Evolutionary conservation across 1,140 invertebrate genomes (phyloP).

Genomic region (Eupeodes corollae): DNA sequence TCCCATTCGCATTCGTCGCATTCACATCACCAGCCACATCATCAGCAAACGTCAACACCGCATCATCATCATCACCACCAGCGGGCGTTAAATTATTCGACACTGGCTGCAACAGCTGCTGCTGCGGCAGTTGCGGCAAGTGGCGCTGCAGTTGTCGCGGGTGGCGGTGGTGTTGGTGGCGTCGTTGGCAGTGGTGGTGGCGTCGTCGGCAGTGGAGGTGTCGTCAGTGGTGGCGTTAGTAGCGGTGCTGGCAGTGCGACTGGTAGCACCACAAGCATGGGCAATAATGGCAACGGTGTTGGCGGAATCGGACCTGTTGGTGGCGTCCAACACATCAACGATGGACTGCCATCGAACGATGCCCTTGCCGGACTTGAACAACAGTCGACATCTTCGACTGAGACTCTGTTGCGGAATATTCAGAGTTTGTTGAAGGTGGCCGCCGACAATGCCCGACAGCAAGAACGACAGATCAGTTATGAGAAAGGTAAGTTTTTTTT

Average conservation of each 20-base stretch:
- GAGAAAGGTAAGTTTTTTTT: slow-evolving; percentile 70
- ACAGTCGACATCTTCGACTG: slow-evolving; percentile 61
- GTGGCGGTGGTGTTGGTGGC: background rate
- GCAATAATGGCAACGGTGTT: background rate
- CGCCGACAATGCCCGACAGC: slow-evolving; percentile 87
- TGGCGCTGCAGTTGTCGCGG: slow-evolving; percentile 36
- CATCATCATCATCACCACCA: slow-evolving; percentile 46
- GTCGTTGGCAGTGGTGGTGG: too few relatives aligned
- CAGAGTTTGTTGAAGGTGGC: slow-evolving; percentile 90
- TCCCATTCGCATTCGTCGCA: slow-evolving; percentile 10
- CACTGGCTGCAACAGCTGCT: slow-evolving; percentile 45
- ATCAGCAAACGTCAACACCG: slow-evolving; percentile 45
- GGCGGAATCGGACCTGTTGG: slow-evolving; percentile 8
- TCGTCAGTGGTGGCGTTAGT: background rate
- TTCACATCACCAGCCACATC: slow-evolving; percentile 37
- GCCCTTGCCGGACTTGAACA: slow-evolving; percentile 36
- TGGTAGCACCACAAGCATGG: slow-evolving; percentile 1
- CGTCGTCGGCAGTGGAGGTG: background rate
- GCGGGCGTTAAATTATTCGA: slow-evolving; percentile 61
- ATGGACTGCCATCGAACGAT: slow-evolving; percentile 25
- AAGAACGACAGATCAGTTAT: slow-evolving; percentile 88
- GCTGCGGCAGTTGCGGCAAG: slow-evolving; percentile 36
- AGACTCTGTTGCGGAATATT: slow-evolving; percentile 87
- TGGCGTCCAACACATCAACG: slow-evolving; percentile 21
- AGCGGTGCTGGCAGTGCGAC: slow-evolving; percentile 2